Conservation (phyloP, 2,888 invertebrate species). For the Meandrusa payeni region DNA sequence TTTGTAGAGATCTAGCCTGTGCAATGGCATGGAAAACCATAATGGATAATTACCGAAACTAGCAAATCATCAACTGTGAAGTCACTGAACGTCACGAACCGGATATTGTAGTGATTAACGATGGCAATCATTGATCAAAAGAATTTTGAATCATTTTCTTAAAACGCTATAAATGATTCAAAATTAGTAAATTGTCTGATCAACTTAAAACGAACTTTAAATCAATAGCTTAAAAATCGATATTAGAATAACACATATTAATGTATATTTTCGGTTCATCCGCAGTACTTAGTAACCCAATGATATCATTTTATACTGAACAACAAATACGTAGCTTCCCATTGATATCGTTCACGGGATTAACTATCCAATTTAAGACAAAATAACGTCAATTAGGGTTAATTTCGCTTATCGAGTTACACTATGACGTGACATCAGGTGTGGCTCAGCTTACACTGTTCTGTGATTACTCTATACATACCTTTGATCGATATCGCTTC, state of each 20-base stretch:
- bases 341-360: not conserved
- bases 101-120: too few relatives aligned
- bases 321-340: not conserved
- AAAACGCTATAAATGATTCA: too few relatives aligned
- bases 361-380: not conserved
- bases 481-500: slow-evolving; percentile 17
- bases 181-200: too few relatives aligned
- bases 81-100: too few relatives aligned
- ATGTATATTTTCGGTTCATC: not conserved
- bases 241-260: not conserved
- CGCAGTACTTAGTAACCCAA: slow-evolving; percentile 17
- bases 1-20: too few relatives aligned
- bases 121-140: too few relatives aligned
- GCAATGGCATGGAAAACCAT: too few relatives aligned
- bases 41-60: too few relatives aligned
- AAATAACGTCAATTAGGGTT: not conserved
- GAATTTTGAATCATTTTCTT: too few relatives aligned
- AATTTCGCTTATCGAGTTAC: not conserved
- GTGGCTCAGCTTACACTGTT: slow-evolving; percentile 6
- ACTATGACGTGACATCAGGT: slow-evolving; percentile 12
- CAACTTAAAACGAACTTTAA: too few relatives aligned
- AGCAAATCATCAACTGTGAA: too few relatives aligned
- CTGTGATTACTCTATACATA: slow-evolving; percentile 8
- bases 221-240: too few relatives aligned
- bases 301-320: slow-evolving; percentile 10